Evolutionary conservation across 2,797 vertebrate genomes (phyloP).

Genomic region (Knipowitschia caucasica): DNA sequence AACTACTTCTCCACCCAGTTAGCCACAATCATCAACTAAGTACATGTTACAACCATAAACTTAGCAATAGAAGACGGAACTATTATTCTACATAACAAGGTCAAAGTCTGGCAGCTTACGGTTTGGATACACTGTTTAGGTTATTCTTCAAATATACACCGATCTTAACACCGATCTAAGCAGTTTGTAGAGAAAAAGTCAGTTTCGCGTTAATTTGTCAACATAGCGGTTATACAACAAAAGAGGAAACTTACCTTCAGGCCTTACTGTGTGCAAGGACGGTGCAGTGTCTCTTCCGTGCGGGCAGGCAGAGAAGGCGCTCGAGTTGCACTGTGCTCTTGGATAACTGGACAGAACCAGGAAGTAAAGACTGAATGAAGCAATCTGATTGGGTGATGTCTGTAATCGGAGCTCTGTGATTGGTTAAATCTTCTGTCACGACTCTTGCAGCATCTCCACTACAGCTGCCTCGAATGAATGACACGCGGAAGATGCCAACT

Average conservation of each 20-base stretch:
- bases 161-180: neutral
- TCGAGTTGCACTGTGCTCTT: slow-evolving; percentile 32
- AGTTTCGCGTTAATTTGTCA: neutral
- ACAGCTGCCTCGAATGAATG: neutral
- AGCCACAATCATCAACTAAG: neutral
- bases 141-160: neutral
- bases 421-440: slow-evolving; percentile 59
- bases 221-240: neutral
- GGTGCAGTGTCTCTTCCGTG: slow-evolving; percentile 51
- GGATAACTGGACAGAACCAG: slow-evolving; percentile 58
- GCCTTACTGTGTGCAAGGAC: slow-evolving; percentile 68
- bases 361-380: slow-evolving; percentile 36
- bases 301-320: slow-evolving; percentile 62
- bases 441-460: slow-evolving; percentile 57
- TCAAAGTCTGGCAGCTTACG: slow-evolving; percentile 11
- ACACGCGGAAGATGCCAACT: slow-evolving; percentile 17
- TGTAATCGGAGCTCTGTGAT: slow-evolving; percentile 39
- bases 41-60: neutral
- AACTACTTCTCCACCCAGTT: slow-evolving; percentile 22
- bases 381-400: slow-evolving; percentile 57
- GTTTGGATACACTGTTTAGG: neutral
- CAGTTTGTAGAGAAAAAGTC: neutral
- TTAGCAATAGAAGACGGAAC: neutral
- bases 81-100: slow-evolving; percentile 16
- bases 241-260: slow-evolving; percentile 59